Base-by-base conservation (phyloP, 1,140 invertebrate genomes). In the Drosophila kurseongensis region DNA sequence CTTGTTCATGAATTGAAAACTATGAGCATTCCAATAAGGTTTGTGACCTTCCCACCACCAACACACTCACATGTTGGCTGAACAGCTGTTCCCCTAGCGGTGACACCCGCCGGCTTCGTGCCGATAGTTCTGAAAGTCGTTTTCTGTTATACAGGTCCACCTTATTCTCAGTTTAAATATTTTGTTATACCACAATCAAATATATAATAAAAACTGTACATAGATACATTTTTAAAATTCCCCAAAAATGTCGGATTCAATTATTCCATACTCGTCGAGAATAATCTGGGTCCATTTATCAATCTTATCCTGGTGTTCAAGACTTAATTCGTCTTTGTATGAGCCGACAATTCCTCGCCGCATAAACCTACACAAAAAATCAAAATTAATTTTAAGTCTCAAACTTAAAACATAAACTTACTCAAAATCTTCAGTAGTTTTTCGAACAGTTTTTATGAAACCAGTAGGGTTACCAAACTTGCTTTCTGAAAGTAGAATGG, bases 61-160 rank as follows among this genome's bases (percentile, higher is more conserved):
- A 75, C 78, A 69, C 69, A 72, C 52, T 50, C 51, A 58, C 63
- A 75, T 60, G 38, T 38, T 51, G 12, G 36, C 4, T 14, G 36
- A 83, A 71, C 80, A 83, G 80, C 80, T 83, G 80, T 75, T 82
- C 36, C 7, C 13, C 48, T 67, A 63, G 68, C 14, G 81, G 86
- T 75, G 81, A 18, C 74, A 72, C 41, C 61, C 23, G n/a, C n/a
- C 16, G 14, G 12, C 9, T 41, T 10, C n/a, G 18, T 18, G 40
- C 10, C 29, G 29, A 32, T 32, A 7, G 29, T 32, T 32, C 7
- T 32, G 13, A 14, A 12, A 12, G 13, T 27, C 8, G 47, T n/a
- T 5, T 14, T 8, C 1, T 18, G 9, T 14, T 27, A 36, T 18
- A 47, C 12, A 16, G n/a, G 7, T 41, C 16, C 9, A 8, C 44